Evolutionary conservation across 2,888 invertebrate genomes (phyloP).

Genomic region (Desoria tigrina): DNA sequence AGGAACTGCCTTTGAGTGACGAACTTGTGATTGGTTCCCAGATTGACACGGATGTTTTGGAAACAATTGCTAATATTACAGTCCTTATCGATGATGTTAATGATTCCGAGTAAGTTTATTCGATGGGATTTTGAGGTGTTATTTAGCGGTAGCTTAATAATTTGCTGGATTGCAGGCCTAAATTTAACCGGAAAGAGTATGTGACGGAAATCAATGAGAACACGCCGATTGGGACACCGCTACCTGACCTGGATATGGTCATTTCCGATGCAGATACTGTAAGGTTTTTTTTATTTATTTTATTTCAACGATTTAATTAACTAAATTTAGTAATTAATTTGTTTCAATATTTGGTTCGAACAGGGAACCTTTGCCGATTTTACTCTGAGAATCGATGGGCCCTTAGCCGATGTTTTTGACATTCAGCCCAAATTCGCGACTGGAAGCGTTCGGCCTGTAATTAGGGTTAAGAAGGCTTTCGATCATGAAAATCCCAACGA

Average conservation of each 20-base stretch:
- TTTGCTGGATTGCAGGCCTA: too few relatives aligned
- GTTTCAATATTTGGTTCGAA: conserved; percentile 43
- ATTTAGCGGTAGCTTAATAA: background rate
- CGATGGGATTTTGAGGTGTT: background rate
- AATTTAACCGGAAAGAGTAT: conserved; percentile 79
- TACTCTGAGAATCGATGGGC: conserved; percentile 74
- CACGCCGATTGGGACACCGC: conserved; percentile 74
- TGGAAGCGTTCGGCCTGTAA: conserved; percentile 78
- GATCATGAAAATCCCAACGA: conserved; percentile 92
- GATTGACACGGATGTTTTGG: conserved; percentile 42
- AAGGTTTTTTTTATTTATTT: conserved; percentile 56
- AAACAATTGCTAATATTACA: conserved; percentile 70
- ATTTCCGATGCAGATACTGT: conserved; percentile 85
- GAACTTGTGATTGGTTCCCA: conserved; percentile 33
- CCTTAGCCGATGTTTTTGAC: conserved; percentile 74
- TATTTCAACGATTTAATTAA: background rate
- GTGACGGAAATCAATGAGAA: conserved; percentile 79
- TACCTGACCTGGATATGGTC: conserved; percentile 79
- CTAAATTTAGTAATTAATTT: background rate
- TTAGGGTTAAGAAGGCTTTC: conserved; percentile 75
- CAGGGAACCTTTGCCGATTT: conserved; percentile 83
- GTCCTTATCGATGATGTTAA: conserved; percentile 86
- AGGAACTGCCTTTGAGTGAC: conserved; percentile 45
- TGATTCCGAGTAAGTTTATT: conserved; percentile 67
- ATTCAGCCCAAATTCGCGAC: conserved; percentile 78